Base-by-base conservation (phyloP, 2,797 vertebrate species). In the Mormyrus hasselquistii region DNA sequence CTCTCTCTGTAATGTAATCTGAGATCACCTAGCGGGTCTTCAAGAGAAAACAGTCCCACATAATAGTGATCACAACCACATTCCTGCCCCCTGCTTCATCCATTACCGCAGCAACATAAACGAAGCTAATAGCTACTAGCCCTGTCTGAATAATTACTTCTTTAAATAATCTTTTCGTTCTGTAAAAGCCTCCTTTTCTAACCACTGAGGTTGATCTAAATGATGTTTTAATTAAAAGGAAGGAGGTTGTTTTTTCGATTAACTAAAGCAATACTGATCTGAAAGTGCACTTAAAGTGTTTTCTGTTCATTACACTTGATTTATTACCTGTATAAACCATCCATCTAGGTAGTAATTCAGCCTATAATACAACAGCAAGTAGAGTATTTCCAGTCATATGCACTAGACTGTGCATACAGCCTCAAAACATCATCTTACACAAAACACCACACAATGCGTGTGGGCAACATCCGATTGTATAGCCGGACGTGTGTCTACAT, bases 321-420 rank as follows among this genome's bases (percentile, higher is more conserved):
- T 76, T n/a, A 34, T 16, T 41, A 86, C n/a, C 29, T 53, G 59
- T 89, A 87, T 86, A 16, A 86, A 14, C 62, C 83, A 87, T 29
- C 49, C 38, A 29, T 76, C 88, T 76, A 84, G 9, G 2, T 9
- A 53, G 73, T 22, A 73, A 73, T 76, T 41, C 41, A 89, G 84
- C 50, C 22, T 7, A 52, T 49, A 86, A 34, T 2, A 44, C 25
- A 76, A 76, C 22, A 29, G 7, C 47, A 41, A 29, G 38, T 25
- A 62, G 76, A 86, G 29, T 6, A 82, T 59, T 57, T 25, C 84
- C 5, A 12, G 49, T 57, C 3, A 12, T 55, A 50, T 50, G 55
- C 19, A 89, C 25, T 62, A 14, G 85, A 47, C 86, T 8, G 52
- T 19, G 8, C 5, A 14, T 14, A 6, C 16, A 55, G 3, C 19